A percentile compares a stretch with the other conserved stretches of the same genome.
These are phyloP conservation scores for Erithacus rubecula DNA, from an alignment of 2,797 vertebrate genomes.

Conservation along the genomic window DNA sequence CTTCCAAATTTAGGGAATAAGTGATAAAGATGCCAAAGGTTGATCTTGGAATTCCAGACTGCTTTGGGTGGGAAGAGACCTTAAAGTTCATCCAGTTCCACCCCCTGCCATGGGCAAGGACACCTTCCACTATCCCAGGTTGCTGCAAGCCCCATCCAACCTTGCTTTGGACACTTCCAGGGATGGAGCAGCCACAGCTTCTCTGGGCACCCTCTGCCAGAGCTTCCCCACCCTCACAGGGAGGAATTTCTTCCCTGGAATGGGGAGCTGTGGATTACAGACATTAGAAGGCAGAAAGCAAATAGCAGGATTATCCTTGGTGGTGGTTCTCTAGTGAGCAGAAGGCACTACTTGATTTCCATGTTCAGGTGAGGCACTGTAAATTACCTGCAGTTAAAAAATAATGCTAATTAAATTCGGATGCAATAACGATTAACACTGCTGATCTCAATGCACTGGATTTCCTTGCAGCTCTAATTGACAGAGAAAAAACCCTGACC, in stretches of 20 bases:
- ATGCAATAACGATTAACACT: slow-evolving; percentile 3
- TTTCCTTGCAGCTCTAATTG: slow-evolving; percentile 23
- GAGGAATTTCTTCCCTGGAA: neutral
- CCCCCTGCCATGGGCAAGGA: neutral
- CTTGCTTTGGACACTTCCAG: neutral
- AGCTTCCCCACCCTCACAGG: neutral
- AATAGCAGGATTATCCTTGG: neutral
- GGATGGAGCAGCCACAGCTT: neutral
- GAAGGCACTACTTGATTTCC: neutral
- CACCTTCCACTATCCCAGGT: accelerated
- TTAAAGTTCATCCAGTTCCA: neutral
- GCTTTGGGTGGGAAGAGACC: neutral
- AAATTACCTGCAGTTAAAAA: slow-evolving; percentile 54
- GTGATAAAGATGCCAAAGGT: neutral
- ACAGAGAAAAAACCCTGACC: neutral
- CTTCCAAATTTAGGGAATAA: accelerated
- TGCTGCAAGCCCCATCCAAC: accelerated
- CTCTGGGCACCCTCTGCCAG: neutral
- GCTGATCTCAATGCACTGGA: slow-evolving; percentile 5
- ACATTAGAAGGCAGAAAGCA: neutral
- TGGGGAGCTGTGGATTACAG: neutral
- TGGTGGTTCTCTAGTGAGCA: neutral
- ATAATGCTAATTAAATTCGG: slow-evolving; percentile 47
- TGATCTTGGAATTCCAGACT: neutral
- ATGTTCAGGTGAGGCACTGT: neutral